phyloP scores from a whole-genome alignment of 2,888 invertebrate genomes.

The Drosophila mimica region DNA sequence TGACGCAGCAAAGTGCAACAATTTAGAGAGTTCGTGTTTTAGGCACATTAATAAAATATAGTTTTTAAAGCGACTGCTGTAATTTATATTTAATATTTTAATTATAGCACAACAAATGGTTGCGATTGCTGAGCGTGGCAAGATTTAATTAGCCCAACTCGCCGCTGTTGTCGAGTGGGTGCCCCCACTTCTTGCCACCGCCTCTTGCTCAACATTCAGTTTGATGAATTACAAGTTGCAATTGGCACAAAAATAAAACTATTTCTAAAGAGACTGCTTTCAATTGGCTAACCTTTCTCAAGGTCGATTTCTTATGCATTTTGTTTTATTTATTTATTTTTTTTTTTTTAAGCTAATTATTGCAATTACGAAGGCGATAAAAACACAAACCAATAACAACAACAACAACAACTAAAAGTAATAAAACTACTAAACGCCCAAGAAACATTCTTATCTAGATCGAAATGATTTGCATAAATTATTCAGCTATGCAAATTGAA shows the following conservation, averaged over 20 bases:
- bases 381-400: constrained; percentile 29
- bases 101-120: constrained; percentile 53
- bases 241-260: constrained; percentile 20
- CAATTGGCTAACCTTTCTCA: constrained; percentile 65
- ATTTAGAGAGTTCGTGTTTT: constrained; percentile 51
- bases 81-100: constrained; percentile 73
- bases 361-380: constrained; percentile 70
- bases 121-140: constrained; percentile 28
- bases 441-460: constrained; percentile 70
- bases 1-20: constrained; percentile 18
- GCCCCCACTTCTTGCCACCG: constrained; percentile 5
- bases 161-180: constrained; percentile 43
- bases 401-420: constrained; percentile 32
- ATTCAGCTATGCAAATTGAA: constrained; percentile 74
- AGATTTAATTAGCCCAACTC: constrained; percentile 59
- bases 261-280: constrained; percentile 35
- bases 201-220: constrained; percentile 4
- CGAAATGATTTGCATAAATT: constrained; percentile 73
- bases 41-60: constrained; percentile 49
- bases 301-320: constrained; percentile 42
- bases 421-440: constrained; percentile 40
- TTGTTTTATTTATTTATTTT: constrained; percentile 9
- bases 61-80: constrained; percentile 30
- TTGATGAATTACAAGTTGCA: constrained; percentile 28
- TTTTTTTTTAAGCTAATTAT: constrained; percentile 60